Conservation (phyloP, 2,888 invertebrate species). For the Cosmopolites sordidus region DNA sequence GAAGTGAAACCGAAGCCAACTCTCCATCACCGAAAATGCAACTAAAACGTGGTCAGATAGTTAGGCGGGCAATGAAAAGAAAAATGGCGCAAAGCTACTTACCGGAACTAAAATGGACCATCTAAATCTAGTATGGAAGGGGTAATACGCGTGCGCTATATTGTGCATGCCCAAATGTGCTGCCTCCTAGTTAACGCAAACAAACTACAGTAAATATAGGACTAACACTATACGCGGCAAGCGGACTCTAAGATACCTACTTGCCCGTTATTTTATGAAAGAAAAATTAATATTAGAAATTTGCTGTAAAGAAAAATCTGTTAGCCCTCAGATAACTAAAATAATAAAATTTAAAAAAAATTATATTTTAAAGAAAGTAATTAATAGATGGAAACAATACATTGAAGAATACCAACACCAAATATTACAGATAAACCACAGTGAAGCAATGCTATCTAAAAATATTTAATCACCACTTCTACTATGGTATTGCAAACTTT, state of each 20-base stretch:
- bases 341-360: no score
- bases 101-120: slow-evolving; percentile 45
- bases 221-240: slow-evolving; percentile 7
- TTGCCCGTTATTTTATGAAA: no score
- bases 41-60: no score
- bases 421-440: not conserved
- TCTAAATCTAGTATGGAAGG: slow-evolving; percentile 49
- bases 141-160: slow-evolving; percentile 48
- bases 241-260: not conserved
- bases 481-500: not conserved
- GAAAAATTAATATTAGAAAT: no score
- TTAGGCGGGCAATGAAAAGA: slow-evolving; percentile 38
- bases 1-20: not conserved
- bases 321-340: no score
- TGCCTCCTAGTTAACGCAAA: slow-evolving; percentile 49
- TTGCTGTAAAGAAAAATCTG: no score
- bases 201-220: slow-evolving; percentile 40
- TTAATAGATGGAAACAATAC: no score
- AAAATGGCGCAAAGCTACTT: slow-evolving; percentile 48
- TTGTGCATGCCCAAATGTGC: slow-evolving; percentile 49
- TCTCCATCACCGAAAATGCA: not conserved
- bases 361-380: no score
- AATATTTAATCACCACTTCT: not conserved
- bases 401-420: not conserved
- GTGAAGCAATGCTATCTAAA: not conserved